Evolutionary conservation across 2,113 vertebrate genomes (phyloP).

Genomic region (Colius striatus): DNA sequence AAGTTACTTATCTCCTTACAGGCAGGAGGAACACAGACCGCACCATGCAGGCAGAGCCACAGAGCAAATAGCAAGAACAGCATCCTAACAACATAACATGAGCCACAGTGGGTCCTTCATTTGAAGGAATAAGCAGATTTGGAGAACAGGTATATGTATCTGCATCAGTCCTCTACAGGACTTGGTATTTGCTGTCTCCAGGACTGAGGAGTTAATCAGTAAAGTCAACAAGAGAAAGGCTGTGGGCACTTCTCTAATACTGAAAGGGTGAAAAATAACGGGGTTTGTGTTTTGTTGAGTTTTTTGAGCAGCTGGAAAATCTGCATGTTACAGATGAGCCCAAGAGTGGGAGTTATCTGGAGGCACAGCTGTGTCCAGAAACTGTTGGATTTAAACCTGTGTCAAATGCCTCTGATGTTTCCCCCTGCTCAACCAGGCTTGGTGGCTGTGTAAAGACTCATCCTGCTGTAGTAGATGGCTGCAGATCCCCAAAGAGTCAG

Average conservation of each 20-base stretch:
- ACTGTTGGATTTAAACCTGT: neutral
- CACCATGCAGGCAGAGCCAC: accelerated
- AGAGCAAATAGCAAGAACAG: neutral
- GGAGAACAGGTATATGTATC: neutral
- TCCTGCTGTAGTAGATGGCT: neutral
- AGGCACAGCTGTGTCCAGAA: neutral
- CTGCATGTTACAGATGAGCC: neutral
- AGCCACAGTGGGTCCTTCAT: neutral
- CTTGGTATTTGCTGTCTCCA: neutral
- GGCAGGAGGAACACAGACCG: neutral
- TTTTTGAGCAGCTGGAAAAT: neutral
- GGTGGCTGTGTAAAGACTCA: neutral
- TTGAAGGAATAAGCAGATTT: neutral
- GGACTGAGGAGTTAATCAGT: neutral
- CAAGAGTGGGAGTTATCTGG: neutral
- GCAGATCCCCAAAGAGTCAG: neutral
- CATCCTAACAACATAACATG: neutral
- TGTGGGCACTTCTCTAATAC: neutral
- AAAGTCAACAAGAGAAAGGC: neutral
- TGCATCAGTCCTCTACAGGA: neutral
- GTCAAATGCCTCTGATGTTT: accelerated
- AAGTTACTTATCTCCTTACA: neutral
- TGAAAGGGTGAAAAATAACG: neutral
- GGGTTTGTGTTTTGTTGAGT: neutral
- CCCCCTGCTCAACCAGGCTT: neutral